phyloP scores from a whole-genome alignment of 2,888 invertebrate genomes.

The Melanargia galathea region DNA sequence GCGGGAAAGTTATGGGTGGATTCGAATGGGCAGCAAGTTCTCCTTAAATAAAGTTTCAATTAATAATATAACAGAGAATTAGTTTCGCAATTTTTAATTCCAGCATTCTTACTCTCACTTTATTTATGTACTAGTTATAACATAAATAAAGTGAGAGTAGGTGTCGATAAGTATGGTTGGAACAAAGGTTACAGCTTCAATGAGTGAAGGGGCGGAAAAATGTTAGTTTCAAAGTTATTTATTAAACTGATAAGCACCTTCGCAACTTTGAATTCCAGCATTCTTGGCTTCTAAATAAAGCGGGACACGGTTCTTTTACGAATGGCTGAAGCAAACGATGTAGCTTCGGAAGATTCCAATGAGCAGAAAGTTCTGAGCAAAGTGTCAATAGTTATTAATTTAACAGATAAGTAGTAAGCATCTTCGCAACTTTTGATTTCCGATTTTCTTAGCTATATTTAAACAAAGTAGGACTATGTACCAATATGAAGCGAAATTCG shows the following conservation, averaged over 20 bases:
- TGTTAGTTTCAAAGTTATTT: too few relatives aligned
- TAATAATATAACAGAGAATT: too few relatives aligned
- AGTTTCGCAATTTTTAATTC: conserved; percentile 52
- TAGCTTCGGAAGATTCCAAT: not conserved
- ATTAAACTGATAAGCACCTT: conserved; percentile 66
- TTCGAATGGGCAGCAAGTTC: too few relatives aligned
- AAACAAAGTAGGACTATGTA: not conserved
- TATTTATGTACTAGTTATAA: too few relatives aligned
- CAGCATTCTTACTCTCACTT: conserved; percentile 56
- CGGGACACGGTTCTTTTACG: conserved; percentile 15
- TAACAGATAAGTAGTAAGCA: not conserved
- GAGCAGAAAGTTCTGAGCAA: not conserved
- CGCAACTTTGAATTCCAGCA: conserved; percentile 52
- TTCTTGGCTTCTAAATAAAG: conserved; percentile 45
- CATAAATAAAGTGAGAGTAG: conserved; percentile 24
- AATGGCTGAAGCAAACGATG: conserved; percentile 18
- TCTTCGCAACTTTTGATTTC: too few relatives aligned
- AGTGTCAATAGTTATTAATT: too few relatives aligned
- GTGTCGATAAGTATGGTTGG: conserved; percentile 11
- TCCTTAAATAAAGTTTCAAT: too few relatives aligned
- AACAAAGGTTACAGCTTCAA: conserved; percentile 23
- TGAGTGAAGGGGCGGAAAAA: too few relatives aligned
- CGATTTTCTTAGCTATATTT: too few relatives aligned
- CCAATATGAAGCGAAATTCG: too few relatives aligned
- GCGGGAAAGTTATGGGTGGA: too few relatives aligned